Evolutionary conservation across 2,888 invertebrate species (phyloP).

Genomic region (Caenorhabditis afra): DNA sequence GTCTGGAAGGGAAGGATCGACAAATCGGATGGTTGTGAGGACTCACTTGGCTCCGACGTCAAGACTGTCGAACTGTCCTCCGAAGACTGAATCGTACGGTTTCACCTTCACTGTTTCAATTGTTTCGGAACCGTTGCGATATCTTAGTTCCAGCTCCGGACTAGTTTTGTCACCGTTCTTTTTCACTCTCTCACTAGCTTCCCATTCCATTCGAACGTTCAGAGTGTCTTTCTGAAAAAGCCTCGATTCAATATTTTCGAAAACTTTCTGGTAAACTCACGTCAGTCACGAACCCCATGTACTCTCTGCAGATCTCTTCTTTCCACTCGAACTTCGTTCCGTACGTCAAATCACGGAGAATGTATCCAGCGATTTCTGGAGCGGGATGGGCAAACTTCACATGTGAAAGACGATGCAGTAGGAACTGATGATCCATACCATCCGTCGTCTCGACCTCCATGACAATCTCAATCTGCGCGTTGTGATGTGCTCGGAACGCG

Average conservation of each 20-base stretch:
- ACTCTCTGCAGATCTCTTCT: slow-evolving; percentile 78
- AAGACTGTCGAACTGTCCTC: slow-evolving; percentile 64
- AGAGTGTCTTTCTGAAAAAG: slow-evolving; percentile 37
- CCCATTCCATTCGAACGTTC: slow-evolving; percentile 44
- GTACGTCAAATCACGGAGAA: slow-evolving; percentile 59
- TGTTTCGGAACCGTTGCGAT: slow-evolving; percentile 12
- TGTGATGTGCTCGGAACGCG: slow-evolving; percentile 47
- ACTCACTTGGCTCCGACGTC: slow-evolving; percentile 33
- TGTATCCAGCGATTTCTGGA: slow-evolving; percentile 49
- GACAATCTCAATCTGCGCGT: slow-evolving; percentile 55
- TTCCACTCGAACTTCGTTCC: slow-evolving; percentile 76
- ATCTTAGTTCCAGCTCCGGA: slow-evolving; percentile 64
- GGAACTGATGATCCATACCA: slow-evolving; percentile 36
- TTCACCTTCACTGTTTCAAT: slow-evolving; percentile 59
- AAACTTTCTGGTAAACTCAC: slow-evolving; percentile 6
- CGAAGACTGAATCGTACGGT: slow-evolving; percentile 75
- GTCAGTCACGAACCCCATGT: slow-evolving; percentile 63
- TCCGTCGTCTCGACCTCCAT: slow-evolving; percentile 39
- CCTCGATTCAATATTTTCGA: no score
- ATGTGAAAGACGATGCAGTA: slow-evolving; percentile 48
- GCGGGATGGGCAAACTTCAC: slow-evolving; percentile 19
- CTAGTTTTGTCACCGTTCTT: slow-evolving; percentile 62
- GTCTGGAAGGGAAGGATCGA: slow-evolving; percentile 9
- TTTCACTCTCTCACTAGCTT: slow-evolving; percentile 13
- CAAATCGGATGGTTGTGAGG: neutral